Conservation (phyloP, 2,888 invertebrate genomes). For the Achlya flavicornis region DNA sequence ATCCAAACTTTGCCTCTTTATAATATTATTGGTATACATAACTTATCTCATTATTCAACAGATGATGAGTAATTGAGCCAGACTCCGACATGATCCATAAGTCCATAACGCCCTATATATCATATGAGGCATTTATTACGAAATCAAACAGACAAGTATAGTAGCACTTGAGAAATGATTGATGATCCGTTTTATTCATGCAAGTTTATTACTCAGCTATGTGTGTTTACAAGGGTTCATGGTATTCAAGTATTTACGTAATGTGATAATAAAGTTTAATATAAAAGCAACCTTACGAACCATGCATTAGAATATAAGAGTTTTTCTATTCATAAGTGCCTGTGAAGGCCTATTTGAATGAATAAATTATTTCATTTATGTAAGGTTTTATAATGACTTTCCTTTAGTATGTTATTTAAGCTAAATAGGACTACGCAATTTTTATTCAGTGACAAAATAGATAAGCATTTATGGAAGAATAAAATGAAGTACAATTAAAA, state of each 20-base stretch:
- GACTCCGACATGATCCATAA: not conserved
- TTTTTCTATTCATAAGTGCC: too few relatives aligned
- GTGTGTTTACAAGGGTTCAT: not conserved
- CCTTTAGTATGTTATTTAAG: not conserved
- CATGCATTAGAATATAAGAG: too few relatives aligned
- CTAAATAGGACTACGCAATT: not conserved
- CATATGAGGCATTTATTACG: conserved; percentile 15
- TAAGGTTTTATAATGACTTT: not conserved
- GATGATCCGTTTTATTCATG: conserved; percentile 26
- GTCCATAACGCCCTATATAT: conserved; percentile 1
- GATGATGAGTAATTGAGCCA: conserved; percentile 24
- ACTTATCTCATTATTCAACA: conserved; percentile 1
- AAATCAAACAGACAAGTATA: conserved; percentile 17
- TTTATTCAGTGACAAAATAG: not conserved
- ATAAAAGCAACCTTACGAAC: too few relatives aligned
- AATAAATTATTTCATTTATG: too few relatives aligned
- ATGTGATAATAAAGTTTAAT: not conserved
- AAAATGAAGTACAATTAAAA: not conserved
- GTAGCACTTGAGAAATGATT: conserved; percentile 20
- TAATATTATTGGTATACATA: too few relatives aligned
- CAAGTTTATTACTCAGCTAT: conserved; percentile 15
- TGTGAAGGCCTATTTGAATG: too few relatives aligned
- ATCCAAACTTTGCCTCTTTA: too few relatives aligned
- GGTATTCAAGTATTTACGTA: not conserved
- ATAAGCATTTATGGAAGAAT: not conserved